Base-by-base conservation (phyloP, 1,140 invertebrate genomes). In the Aricia agestis region DNA sequence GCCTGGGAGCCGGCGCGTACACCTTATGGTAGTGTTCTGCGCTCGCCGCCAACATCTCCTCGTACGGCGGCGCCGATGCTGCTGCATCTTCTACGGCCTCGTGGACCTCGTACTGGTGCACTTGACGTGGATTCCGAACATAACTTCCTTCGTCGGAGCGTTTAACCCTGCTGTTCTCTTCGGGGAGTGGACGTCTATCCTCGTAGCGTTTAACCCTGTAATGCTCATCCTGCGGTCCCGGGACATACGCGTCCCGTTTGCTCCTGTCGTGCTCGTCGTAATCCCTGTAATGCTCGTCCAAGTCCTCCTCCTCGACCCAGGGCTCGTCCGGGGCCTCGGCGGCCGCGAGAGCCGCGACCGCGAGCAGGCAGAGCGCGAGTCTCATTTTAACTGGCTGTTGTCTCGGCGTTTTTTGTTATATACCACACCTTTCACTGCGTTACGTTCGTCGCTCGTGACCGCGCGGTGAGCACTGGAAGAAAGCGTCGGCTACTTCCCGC, bases 31-130 rank as follows among this genome's bases (percentile, higher is more conserved):
- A 89, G 69, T 92, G 90, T 66, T 90, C 85, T 0, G 87, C 85
- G 67, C 86, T 90, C 0, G 89, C 87, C 0, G 87, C 86, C 61
- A 91, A 57, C 84, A 89, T 90, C 72, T 91, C 80, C 59, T 90
- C 83, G 71, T 86, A 89, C 5, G 84, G 85, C 10, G 85, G 86
- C n/a, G 82, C 80, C 1, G 83, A 76, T 6, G 77, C 74, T 0
- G 79, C 83, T 5, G 86, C 85, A 4, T 93, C 92, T 4, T 92
- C 93, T 19, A 87, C 85, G 67, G 87, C 79, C 74, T 92, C 91
- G 71, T 93, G 91, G 5, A 93, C 93, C 74, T 93, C 88, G 66
- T 90, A 92, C 63, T 93, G 89, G 69, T 92, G 87, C 0, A 89
- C 83, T 66, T 92, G 92, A 11, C 92, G 84, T 0, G 80, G 79